Evolutionary conservation across 2,113 vertebrate genomes (phyloP).

Genomic region (Corythoichthys intestinalis): DNA sequence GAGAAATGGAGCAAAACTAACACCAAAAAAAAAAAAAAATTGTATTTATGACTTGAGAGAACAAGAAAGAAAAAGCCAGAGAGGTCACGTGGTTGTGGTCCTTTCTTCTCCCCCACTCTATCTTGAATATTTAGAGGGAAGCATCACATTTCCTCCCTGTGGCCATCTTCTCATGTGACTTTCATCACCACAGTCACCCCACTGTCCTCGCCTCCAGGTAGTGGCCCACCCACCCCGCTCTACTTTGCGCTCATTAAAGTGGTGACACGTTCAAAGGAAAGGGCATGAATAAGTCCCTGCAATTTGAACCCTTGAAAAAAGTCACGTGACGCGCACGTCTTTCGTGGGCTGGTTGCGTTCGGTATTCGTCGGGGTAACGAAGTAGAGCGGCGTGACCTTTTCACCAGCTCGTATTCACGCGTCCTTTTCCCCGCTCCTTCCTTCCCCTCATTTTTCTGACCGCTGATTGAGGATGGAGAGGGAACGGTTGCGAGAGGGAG

Average conservation of each 20-base stretch:
- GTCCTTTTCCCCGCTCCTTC: constrained; percentile 16
- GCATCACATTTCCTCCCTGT: constrained; percentile 42
- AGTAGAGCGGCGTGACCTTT: constrained; percentile 50
- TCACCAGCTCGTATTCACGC: constrained; percentile 32
- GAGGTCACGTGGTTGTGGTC: not conserved
- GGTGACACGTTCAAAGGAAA: constrained; percentile 23
- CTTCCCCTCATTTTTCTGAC: constrained; percentile 24
- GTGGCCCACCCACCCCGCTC: not conserved
- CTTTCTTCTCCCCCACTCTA: constrained; percentile 4
- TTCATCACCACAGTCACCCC: constrained; percentile 34
- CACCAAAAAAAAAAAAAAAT: not conserved
- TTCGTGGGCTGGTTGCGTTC: constrained; percentile 12
- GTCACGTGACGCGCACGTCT: not conserved
- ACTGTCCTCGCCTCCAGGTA: constrained; percentile 14
- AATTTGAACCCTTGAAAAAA: constrained; percentile 20
- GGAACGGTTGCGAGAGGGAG: constrained; percentile 27
- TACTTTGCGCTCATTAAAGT: constrained; percentile 43
- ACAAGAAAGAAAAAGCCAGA: not conserved
- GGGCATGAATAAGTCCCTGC: constrained; percentile 18
- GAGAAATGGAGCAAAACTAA: not conserved
- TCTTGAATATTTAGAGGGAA: constrained; percentile 14
- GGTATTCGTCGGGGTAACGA: constrained; percentile 31
- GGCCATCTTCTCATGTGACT: constrained; percentile 29
- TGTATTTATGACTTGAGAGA: not conserved
- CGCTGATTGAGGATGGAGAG: constrained; percentile 33